Evolutionary conservation across 2,888 invertebrate species (phyloP).

Genomic region (Balanococcus diminutus): DNA sequence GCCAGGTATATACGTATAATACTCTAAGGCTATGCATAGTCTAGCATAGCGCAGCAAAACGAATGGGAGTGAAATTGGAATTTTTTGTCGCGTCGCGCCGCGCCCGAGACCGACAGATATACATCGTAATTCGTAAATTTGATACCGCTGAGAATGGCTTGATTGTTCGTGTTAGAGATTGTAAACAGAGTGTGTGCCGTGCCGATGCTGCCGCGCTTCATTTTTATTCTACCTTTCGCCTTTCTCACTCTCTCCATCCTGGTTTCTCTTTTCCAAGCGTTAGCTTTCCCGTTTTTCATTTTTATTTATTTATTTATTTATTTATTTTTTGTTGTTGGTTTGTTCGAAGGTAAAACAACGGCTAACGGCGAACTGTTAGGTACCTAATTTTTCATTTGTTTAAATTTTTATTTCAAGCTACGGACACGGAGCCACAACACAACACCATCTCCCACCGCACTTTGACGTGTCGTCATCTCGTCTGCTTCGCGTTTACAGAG

Average conservation of each 20-base stretch:
- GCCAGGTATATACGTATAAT: too few species aligned
- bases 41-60: background rate
- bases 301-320: background rate
- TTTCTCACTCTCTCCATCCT: too few species aligned
- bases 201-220: background rate
- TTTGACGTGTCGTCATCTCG: too few species aligned
- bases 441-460: too few species aligned
- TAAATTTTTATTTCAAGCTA: background rate
- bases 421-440: too few species aligned
- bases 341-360: background rate
- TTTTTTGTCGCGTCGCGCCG: background rate
- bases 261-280: background rate
- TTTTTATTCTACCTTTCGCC: too few species aligned
- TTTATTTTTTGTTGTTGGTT: background rate
- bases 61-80: background rate
- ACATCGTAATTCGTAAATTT: background rate
- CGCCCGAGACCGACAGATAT: background rate
- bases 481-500: too few species aligned
- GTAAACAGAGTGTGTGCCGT: background rate
- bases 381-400: background rate
- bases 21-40: background rate
- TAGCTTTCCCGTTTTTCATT: too few species aligned
- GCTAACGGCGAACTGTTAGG: background rate
- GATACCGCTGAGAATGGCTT: conserved; percentile 22
- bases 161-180: conserved; percentile 7